phyloP scores from a whole-genome alignment of 2,888 invertebrate species.

The Amiota minor region DNA sequence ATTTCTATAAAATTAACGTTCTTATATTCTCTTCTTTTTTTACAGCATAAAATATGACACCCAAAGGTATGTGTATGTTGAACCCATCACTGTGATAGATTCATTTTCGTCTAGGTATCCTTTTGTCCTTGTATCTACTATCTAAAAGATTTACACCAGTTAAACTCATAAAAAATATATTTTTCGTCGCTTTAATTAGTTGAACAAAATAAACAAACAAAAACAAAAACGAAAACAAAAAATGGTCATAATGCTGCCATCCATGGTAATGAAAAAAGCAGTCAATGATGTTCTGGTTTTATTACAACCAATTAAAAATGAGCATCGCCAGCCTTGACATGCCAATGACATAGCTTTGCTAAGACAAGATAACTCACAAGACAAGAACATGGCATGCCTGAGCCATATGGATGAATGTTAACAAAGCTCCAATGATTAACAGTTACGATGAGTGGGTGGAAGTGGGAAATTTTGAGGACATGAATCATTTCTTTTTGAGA shows the following conservation, averaged over 20 bases:
- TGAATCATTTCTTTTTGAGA: no score
- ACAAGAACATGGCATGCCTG: no score
- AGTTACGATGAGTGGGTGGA: no score
- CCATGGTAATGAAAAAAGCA: no score
- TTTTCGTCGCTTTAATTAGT: slow-evolving; percentile 18
- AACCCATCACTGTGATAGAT: not conserved
- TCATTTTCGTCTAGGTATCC: no score
- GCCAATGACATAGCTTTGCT: not conserved
- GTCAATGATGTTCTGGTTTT: not conserved
- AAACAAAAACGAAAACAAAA: no score
- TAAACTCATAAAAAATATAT: slow-evolving; percentile 2
- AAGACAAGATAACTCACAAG: no score
- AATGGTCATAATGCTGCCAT: no score
- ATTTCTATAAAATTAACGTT: slow-evolving; percentile 13
- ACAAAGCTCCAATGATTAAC: not conserved
- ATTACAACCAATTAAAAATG: slow-evolving; percentile 11
- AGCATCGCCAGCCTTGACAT: not conserved
- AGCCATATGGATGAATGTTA: not conserved
- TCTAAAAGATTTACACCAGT: not conserved
- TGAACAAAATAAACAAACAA: not conserved
- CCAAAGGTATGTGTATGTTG: slow-evolving; percentile 27
- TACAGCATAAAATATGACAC: slow-evolving; percentile 25
- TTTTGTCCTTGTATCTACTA: not conserved
- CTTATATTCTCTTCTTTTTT: not conserved
- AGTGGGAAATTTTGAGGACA: no score